Evolutionary conservation across 2,888 invertebrate genomes (phyloP).

Genomic region (Hoplodrina ambigua): DNA sequence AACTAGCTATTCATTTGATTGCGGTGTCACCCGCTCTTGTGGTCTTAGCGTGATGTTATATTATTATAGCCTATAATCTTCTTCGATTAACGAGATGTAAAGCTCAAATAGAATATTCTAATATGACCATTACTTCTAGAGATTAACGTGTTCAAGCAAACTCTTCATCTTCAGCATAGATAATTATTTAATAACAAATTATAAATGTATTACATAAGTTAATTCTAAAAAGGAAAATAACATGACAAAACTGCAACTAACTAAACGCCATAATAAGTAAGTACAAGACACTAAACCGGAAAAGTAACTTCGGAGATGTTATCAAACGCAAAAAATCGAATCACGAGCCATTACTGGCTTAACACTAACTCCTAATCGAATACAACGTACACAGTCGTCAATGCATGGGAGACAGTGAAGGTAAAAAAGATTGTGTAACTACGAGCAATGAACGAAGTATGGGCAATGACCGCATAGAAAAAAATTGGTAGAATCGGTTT

Average conservation of each 20-base stretch:
- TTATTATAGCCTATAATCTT: no score
- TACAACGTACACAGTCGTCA: slow-evolving; percentile 37
- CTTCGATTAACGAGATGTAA: no score
- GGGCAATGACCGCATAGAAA: slow-evolving; percentile 76
- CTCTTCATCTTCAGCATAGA: no score
- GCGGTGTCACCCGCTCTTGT: no score
- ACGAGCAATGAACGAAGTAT: slow-evolving; percentile 68
- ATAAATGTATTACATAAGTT: slow-evolving; percentile 11
- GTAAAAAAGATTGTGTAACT: slow-evolving; percentile 65
- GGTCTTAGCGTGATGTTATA: no score
- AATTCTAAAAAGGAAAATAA: slow-evolving; percentile 17
- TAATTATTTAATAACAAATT: background rate
- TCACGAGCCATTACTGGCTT: slow-evolving; percentile 42
- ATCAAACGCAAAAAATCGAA: slow-evolving; percentile 56
- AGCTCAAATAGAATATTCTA: no score
- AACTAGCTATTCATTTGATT: no score
- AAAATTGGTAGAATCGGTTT: slow-evolving; percentile 61
- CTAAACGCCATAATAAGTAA: slow-evolving; percentile 45
- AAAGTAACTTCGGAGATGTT: slow-evolving; percentile 60
- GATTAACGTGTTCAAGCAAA: no score
- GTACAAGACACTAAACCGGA: slow-evolving; percentile 69
- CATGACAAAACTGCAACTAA: slow-evolving; percentile 35
- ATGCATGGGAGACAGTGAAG: slow-evolving; percentile 61
- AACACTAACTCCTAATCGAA: slow-evolving; percentile 1
- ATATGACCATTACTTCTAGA: no score